Evolutionary conservation across 2,888 invertebrate species (phyloP).

Genomic region (Acrobasis repandana): DNA sequence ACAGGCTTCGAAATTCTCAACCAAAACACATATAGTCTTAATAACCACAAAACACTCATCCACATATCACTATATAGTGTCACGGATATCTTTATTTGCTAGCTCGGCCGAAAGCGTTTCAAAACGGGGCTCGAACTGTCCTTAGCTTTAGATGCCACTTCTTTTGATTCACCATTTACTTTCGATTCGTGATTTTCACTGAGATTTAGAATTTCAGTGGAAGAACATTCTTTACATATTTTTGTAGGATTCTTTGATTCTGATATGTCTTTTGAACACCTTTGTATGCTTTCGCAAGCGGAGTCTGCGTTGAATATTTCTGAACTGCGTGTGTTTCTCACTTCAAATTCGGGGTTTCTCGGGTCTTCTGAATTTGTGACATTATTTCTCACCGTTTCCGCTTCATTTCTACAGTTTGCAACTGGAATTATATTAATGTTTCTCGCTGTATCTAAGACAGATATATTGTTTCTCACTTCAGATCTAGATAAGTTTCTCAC

Average conservation of each 20-base stretch:
- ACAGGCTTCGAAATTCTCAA: not conserved
- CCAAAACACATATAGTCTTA: not conserved
- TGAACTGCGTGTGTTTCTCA: not conserved
- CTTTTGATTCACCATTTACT: not conserved
- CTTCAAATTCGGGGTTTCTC: not conserved
- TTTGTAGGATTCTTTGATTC: not conserved
- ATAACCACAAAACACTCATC: not conserved
- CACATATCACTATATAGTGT: conserved; percentile 14
- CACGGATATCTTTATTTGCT: not conserved
- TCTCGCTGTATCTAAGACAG: not conserved
- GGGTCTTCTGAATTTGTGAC: not conserved
- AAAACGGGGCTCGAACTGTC: not conserved
- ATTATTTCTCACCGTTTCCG: not conserved
- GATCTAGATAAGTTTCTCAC: not conserved
- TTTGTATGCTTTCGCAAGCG: not conserved
- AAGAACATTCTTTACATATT: not conserved
- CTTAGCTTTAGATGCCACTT: not conserved
- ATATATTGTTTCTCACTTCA: not conserved
- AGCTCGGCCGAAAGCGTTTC: conserved; percentile 8
- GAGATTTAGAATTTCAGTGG: not conserved
- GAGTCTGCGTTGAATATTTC: not conserved
- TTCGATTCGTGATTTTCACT: not conserved
- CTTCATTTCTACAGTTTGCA: not conserved
- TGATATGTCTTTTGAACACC: conserved; percentile 11
- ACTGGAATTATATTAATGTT: not conserved